Evolutionary conservation across 2,888 invertebrate species (phyloP), one percentile per base, ranked within the genome.

Genomic region (Papilio elwesi): DNA sequence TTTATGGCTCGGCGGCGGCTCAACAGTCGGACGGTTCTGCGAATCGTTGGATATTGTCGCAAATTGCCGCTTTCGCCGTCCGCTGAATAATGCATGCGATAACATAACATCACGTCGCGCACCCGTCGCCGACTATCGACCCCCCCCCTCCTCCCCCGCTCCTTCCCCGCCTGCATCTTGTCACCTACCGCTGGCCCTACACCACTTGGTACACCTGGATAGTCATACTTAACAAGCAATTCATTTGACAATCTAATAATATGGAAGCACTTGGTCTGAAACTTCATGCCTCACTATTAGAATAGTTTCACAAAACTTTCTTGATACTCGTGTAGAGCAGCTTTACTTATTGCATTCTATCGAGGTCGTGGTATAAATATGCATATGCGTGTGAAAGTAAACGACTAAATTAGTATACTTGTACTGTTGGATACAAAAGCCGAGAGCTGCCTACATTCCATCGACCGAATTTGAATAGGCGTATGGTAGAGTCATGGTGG

Each of bases 61-160:
- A 93, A 92, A 93, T 92, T 91, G 91, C 91, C 90, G 93, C 93
- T 93, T 93, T 93, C 93, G 91, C 92, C 92, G 87, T 88, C 87
- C 87, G 87, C 86, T 93, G 93, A 92, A 93, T 93, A 91, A 93
- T 93, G 90, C 90, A 93, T 93, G 91, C 87, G 91, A 90, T 90
- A 92, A 88, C 91, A 92, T 92, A 90, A 88, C 90, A 89, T 91
- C 92, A 92, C 92, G 90, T 91, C 84, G 85, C 83, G 81, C 81
- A 80, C 83, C 81, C 79, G 79, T 80, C 81, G 78, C 80, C 78
- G 79, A 80, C 76, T 75, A 74, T 78, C 68, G 75, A 78, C 78
- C 76, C 79, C 78, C 80, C 77, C 81, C 76, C 79, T 76, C 80
- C 70, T 55, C 67, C 67, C 73, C 9, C 49, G 47, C 68, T 68